phyloP scores from a whole-genome alignment of 1,140 invertebrate species.

The Cydia amplana region DNA sequence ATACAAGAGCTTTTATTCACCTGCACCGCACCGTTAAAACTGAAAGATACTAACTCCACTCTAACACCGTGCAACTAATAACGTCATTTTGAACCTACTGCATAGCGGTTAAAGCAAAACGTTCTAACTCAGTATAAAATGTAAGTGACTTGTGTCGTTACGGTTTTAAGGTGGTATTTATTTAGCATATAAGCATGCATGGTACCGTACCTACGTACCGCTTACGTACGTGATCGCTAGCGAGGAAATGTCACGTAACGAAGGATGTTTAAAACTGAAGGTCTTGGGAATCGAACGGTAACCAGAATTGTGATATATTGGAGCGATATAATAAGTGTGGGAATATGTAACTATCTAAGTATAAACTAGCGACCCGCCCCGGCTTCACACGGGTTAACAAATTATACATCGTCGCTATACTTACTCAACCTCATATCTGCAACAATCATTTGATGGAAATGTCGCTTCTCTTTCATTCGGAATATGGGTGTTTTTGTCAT shows the following conservation, averaged over 20 bases:
- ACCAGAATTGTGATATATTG: not conserved
- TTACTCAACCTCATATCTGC: no score
- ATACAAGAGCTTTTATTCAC: not conserved
- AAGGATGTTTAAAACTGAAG: slow-evolving; percentile 11
- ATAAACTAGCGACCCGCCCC: no score
- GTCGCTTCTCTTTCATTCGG: no score
- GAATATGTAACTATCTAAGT: no score
- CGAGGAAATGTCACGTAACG: slow-evolving; percentile 17
- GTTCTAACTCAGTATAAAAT: not conserved
- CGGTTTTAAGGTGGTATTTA: not conserved
- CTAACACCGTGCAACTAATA: not conserved
- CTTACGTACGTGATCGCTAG: slow-evolving; percentile 6
- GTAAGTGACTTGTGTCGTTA: not conserved
- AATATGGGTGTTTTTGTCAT: no score
- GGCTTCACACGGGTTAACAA: no score
- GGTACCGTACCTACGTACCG: no score
- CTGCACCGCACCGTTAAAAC: not conserved
- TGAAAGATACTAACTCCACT: not conserved
- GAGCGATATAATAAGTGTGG: not conserved
- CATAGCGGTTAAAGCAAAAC: not conserved
- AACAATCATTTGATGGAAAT: no score
- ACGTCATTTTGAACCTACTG: not conserved
- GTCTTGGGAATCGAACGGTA: not conserved
- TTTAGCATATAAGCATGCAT: slow-evolving; percentile 13
- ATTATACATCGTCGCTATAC: no score